phyloP scores from a whole-genome alignment of 2,888 invertebrate genomes.

The Epistrophella euchroma region DNA sequence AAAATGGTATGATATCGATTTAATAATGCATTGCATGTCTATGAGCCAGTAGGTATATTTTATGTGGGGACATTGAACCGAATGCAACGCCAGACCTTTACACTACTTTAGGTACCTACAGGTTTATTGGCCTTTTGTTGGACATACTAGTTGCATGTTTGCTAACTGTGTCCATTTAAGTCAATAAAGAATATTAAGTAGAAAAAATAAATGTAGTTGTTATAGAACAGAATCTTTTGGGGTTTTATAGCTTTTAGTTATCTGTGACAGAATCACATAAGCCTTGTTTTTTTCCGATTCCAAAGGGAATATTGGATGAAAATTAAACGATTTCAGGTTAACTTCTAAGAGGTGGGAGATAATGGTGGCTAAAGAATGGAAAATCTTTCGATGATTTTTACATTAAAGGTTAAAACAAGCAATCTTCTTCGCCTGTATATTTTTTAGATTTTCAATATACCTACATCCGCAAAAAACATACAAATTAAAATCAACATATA shows the following conservation, averaged over 20 bases:
- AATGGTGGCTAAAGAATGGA: too few species aligned
- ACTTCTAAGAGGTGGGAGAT: too few species aligned
- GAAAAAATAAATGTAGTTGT: neutral
- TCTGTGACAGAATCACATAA: too few species aligned
- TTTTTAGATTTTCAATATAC: too few species aligned
- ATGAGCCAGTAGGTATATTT: slow-evolving; percentile 15
- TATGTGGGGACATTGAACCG: slow-evolving; percentile 64
- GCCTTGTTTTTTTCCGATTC: too few species aligned
- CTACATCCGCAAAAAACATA: too few species aligned
- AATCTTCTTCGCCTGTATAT: too few species aligned
- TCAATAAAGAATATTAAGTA: slow-evolving; percentile 1
- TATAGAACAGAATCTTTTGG: neutral
- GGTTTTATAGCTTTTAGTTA: neutral
- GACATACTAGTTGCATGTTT: slow-evolving; percentile 53
- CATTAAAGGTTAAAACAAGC: too few species aligned
- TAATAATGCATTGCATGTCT: slow-evolving; percentile 62
- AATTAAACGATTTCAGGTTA: too few species aligned
- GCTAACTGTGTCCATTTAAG: slow-evolving; percentile 8
- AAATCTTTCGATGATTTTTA: too few species aligned
- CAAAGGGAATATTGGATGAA: too few species aligned
- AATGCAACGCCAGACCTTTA: slow-evolving; percentile 23
- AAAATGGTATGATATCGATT: slow-evolving; percentile 51
- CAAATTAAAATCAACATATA: too few species aligned
- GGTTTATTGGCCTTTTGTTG: neutral
- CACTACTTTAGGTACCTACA: slow-evolving; percentile 1